Percentiles rank a stretch among this genome's conserved stretches.
Evolutionary conservation across 2,888 invertebrate species (phyloP).

Genomic region (Callosobruchus maculatus): DNA sequence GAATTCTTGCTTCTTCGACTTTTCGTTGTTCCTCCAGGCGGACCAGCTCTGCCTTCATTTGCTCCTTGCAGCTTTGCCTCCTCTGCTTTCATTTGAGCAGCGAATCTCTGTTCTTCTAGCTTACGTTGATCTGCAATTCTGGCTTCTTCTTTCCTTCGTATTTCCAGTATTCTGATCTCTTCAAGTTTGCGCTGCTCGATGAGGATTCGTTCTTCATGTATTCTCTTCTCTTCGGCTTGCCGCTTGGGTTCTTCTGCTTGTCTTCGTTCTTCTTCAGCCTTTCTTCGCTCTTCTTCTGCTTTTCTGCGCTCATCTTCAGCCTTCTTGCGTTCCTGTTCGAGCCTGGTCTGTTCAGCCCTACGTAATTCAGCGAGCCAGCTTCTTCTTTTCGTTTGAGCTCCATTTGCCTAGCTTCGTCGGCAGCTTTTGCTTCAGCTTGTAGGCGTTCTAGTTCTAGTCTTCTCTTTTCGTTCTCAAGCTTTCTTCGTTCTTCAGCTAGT

Average conservation of each 20-base stretch:
- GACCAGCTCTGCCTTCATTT: slow-evolving; percentile 30
- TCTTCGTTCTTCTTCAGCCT: slow-evolving; percentile 26
- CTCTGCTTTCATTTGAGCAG: slow-evolving; percentile 31
- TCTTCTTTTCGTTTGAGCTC: slow-evolving; percentile 25
- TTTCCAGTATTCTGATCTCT: slow-evolving; percentile 28
- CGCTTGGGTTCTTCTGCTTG: slow-evolving; percentile 23
- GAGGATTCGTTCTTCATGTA: slow-evolving; percentile 24
- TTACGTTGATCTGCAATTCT: slow-evolving; percentile 21
- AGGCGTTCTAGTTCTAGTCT: slow-evolving; percentile 32
- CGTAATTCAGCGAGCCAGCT: slow-evolving; percentile 32
- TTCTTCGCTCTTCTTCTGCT: slow-evolving; percentile 34
- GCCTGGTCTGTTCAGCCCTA: slow-evolving; percentile 35
- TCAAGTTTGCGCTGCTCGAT: slow-evolving; percentile 9
- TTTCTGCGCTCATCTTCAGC: slow-evolving; percentile 36
- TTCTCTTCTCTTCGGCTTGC: slow-evolving; percentile 20
- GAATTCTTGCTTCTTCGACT: slow-evolving; percentile 26
- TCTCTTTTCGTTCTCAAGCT: slow-evolving; percentile 35
- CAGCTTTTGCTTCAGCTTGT: slow-evolving; percentile 27
- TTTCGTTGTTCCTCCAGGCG: slow-evolving; percentile 24
- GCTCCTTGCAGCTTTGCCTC: slow-evolving; percentile 30
- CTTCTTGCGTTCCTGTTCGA: slow-evolving; percentile 29
- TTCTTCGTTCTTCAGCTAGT: slow-evolving; percentile 20
- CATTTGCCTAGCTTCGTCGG: slow-evolving; percentile 29
- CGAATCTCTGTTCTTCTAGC: slow-evolving; percentile 23
- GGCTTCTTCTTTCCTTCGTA: slow-evolving; percentile 13